Base-by-base conservation (phyloP, 2,113 vertebrate species). In the Gymnorhina tibicen region DNA sequence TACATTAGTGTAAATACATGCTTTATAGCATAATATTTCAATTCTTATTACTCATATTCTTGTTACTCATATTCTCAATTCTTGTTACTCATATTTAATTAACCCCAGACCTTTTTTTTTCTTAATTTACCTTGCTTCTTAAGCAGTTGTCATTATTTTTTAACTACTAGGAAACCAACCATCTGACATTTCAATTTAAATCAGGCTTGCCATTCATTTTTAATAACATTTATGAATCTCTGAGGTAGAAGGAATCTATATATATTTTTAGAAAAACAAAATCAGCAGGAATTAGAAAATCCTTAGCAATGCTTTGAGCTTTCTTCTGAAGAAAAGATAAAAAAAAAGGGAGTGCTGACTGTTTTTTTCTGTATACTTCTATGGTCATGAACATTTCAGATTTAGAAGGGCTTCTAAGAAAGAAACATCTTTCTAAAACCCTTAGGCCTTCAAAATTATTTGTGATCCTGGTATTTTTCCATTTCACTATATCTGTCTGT, bases 171-270 rank as follows among this genome's bases (percentile, higher is more conserved):
- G 93, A 96, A 97, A 97, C 76, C 91, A 97, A 80, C 67, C 76
- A 97, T 76, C 89, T 97, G 97, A 98, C 96, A 97, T 96, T 98
- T 87, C 95, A 97, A 97, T 98, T 98, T 97, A 97, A 97, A 95
- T 97, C 89, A 95, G 81, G 67, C 72, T 93, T 97, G 93, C 86
- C 87, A 97, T 98, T 98, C 82, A 97, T 97, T 97, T 98, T 98
- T 97, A 98, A 98, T 97, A 97, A 96, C 84, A 95, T 97, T 95
- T 97, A 97, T 96, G 92, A 97, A 97, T 93, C 93, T 97, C 95
- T 91, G 91, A 98, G 90, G 93, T 97, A 58, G 93, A 96, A 97
- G 91, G 97, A 97, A 96, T 97, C 93, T 96, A 97, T 97, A 95
- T 47, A 60, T 44, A 89, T 96, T 97, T 97, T 97, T 96, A 95